phyloP scores from a whole-genome alignment of 2,888 invertebrate genomes.

The Heteromurus nitidus region DNA sequence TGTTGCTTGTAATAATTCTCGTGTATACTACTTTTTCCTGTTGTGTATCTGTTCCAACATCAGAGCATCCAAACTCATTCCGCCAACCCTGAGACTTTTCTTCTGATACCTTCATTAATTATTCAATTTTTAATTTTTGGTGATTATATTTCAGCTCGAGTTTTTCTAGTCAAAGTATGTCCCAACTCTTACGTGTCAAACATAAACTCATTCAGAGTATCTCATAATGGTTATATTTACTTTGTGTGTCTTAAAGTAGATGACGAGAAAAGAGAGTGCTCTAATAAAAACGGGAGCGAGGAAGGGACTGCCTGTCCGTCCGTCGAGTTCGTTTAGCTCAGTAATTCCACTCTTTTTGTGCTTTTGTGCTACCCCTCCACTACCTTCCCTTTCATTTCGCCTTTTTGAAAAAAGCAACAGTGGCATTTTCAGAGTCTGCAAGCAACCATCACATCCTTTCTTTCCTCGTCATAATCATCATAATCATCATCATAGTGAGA shows the following conservation, averaged over 20 bases:
- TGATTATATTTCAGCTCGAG: conserved; percentile 66
- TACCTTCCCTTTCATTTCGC: conserved; percentile 9
- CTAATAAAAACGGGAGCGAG: neutral
- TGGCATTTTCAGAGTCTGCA: neutral
- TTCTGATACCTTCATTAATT: conserved; percentile 68
- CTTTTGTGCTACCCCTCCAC: neutral
- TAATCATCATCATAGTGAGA: conserved; percentile 27
- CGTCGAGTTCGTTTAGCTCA: conserved; percentile 34
- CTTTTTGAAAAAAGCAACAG: conserved; percentile 27
- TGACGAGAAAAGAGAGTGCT: neutral
- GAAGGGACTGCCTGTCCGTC: conserved; percentile 20
- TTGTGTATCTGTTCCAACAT: no score
- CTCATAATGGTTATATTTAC: neutral
- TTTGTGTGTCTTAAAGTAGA: neutral
- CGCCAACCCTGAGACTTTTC: neutral
- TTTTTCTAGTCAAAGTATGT: neutral
- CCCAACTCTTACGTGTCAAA: neutral
- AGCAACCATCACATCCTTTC: conserved; percentile 4
- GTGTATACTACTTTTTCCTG: no score
- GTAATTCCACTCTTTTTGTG: conserved; percentile 45
- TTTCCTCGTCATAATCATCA: conserved; percentile 38
- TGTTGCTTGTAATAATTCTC: no score
- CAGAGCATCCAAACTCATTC: neutral
- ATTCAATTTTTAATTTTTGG: conserved; percentile 74
- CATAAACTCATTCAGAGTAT: neutral